A percentile compares a stretch with the other conserved stretches of the same genome.
Conservation (phyloP, 2,888 invertebrate genomes). For the Serrognathus titanus region DNA sequence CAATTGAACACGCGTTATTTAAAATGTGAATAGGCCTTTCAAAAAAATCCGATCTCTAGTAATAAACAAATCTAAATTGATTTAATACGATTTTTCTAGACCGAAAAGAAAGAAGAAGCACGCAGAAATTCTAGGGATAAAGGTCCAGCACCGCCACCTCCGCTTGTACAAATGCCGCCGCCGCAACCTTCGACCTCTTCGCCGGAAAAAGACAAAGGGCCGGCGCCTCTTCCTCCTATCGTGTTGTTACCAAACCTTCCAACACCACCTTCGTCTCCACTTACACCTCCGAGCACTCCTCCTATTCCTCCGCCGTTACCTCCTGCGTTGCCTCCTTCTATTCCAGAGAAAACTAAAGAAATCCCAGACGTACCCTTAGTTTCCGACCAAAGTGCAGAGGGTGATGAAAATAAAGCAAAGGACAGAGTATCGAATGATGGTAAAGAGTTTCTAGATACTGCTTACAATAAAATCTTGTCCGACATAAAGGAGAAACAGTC, state of each 20-base stretch:
- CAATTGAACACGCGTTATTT: too few species aligned
- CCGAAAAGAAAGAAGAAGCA: conserved; percentile 65
- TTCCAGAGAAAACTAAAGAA: conserved; percentile 18
- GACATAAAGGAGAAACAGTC: conserved; percentile 29
- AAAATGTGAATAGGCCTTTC: too few species aligned
- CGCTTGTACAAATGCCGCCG: conserved; percentile 23
- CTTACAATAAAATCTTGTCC: conserved; percentile 26
- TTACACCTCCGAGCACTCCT: conserved; percentile 43
- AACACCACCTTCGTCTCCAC: conserved; percentile 45
- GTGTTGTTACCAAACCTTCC: conserved; percentile 35
- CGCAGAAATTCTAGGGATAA: conserved; percentile 64
- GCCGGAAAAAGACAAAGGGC: conserved; percentile 48
- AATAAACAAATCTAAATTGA: background rate
- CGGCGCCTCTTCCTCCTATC: conserved; percentile 31
- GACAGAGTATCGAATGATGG: conserved; percentile 1
- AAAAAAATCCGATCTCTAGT: too few species aligned
- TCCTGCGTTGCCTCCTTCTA: conserved; percentile 28
- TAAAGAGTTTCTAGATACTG: conserved; percentile 29
- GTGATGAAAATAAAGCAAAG: conserved; percentile 1
- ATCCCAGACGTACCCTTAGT: background rate
- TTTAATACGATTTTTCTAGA: conserved; percentile 45
- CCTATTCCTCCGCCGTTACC: conserved; percentile 29
- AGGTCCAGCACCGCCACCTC: conserved; percentile 75
- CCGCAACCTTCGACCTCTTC: conserved; percentile 40
- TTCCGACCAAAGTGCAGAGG: background rate